A percentile compares a stretch with the other conserved stretches of the same genome.
phyloP scores from a whole-genome alignment of 2,113 vertebrate genomes.

The Empidonax alnorum region DNA sequence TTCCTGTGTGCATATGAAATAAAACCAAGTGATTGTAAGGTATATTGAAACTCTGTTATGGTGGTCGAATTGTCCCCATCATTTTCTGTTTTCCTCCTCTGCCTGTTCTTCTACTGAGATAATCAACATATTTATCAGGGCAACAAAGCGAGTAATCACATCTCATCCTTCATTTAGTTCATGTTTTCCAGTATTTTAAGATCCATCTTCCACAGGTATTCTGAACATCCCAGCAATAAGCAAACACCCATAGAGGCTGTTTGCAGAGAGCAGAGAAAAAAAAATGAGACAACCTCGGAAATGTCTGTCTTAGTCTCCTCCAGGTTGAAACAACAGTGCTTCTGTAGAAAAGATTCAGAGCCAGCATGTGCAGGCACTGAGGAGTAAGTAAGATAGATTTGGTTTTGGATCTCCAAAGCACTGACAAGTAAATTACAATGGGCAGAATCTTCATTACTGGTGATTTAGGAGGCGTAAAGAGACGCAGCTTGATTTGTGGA shows the following conservation, averaged over 20 bases:
- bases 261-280: not conserved
- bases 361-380: not conserved
- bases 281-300: not conserved
- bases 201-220: not conserved
- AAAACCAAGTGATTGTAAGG: not conserved
- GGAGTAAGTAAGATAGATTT: not conserved
- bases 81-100: not conserved
- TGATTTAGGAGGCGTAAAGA: constrained; percentile 40
- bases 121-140: not conserved
- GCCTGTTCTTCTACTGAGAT: not conserved
- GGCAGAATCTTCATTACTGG: constrained; percentile 31
- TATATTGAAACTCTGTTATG: not conserved
- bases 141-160: not conserved
- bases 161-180: not conserved
- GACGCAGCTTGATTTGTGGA: constrained; percentile 25
- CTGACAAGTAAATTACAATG: constrained; percentile 1
- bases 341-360: not conserved
- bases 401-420: constrained; percentile 12
- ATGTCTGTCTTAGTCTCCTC: not conserved
- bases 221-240: not conserved
- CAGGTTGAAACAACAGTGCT: not conserved
- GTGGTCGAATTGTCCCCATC: not conserved
- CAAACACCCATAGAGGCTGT: not conserved
- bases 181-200: not conserved
- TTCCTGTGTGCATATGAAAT: not conserved